Base-by-base conservation (phyloP, 1,140 invertebrate species). In the Cephus cinctus region DNA sequence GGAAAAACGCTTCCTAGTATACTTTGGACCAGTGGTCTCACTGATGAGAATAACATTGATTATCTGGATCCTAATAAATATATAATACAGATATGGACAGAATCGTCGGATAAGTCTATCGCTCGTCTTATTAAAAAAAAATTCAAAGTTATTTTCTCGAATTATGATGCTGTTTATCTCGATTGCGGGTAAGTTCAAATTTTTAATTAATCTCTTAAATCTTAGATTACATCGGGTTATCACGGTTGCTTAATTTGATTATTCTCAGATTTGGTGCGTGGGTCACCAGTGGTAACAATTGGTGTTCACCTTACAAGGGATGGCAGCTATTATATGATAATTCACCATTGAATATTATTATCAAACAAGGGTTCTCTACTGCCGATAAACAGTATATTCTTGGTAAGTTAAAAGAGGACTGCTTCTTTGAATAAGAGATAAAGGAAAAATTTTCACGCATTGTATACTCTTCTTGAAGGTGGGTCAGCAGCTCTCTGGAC, bases 251-350 rank as follows among this genome's bases (percentile, higher is more conserved):
- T n/a, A n/a, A 36, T 39, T 52, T 43, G 5, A 57, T 41, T 52
- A 52, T 44, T 65, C 59, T 8, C 41, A 79, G 77, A 43, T 80
- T 74, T 49, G 73, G 71, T 34, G 76, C 77, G n/a, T 84, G 82
- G 82, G 63, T 83, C 21, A 80, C 80, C 9, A 67, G 71, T 69
- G 84, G 84, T 11, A 87, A 86, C 56, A 92, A 92, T 65, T 92
- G 90, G 91, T 93, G 90, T 67, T 82, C 88, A 0, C 90, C 90
- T 0, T 93, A 92, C 69, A 93, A 89, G 65, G 86, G 88, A 2
- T 94, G 91, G 91, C 90, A 94, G 69, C 86, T 84, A 56, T 81
- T 92, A 5, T 94, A 93, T 59, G 80, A 86, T 4, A 92, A 92
- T 67, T 85, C 82, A 53, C 83, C 87, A 1, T 68, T 72, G 15